Conservation (phyloP, 2,888 invertebrate genomes). For the Tenthredo distinguenda region DNA sequence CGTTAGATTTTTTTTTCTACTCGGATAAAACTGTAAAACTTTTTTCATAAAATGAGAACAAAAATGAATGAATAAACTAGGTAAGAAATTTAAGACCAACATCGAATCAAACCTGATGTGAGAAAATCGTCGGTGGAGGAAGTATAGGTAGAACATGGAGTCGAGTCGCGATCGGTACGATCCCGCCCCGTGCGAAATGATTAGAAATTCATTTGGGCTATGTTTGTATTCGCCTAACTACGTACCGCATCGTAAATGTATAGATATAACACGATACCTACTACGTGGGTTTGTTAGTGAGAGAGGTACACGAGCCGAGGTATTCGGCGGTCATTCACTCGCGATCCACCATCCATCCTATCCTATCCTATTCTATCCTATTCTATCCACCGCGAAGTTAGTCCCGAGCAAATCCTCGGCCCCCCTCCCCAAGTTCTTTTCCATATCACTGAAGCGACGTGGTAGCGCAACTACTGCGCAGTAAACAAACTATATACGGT, state of each 20-base stretch:
- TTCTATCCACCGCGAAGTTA: neutral
- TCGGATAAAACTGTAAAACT: no score
- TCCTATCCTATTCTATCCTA: neutral
- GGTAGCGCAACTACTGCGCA: constrained; percentile 60
- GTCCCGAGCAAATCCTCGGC: constrained; percentile 4
- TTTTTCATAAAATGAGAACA: no score
- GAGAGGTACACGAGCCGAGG: constrained; percentile 61
- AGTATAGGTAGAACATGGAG: neutral
- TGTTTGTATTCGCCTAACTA: constrained; percentile 7
- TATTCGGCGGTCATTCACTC: constrained; percentile 49
- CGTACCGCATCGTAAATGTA: neutral
- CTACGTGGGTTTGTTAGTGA: constrained; percentile 10
- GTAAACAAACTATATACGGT: constrained; percentile 60
- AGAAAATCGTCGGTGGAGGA: no score
- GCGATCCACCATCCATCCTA: constrained; percentile 13
- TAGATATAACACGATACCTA: neutral
- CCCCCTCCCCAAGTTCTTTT: neutral
- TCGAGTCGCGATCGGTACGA: neutral
- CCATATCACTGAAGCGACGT: neutral
- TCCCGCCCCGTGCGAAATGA: neutral
- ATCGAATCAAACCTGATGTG: no score
- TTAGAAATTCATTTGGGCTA: constrained; percentile 26
- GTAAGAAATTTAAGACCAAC: no score
- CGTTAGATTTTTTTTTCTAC: no score
- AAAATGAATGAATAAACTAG: no score